Conservation (phyloP, 1,140 invertebrate genomes). For the Melanaphis sacchari region DNA sequence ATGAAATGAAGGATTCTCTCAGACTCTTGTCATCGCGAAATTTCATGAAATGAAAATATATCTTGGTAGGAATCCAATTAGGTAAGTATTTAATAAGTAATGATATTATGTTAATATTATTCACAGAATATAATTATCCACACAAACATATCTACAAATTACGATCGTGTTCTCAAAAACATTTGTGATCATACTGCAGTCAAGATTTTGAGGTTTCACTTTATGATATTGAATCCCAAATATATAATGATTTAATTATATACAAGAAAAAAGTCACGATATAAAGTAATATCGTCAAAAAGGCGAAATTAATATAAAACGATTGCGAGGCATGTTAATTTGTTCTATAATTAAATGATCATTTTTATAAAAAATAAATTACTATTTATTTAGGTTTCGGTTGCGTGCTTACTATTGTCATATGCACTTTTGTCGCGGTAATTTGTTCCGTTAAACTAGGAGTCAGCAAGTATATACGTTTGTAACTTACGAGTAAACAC, state of each 20-base stretch:
- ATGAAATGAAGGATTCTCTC: not conserved
- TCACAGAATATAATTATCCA: not conserved
- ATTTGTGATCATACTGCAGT: not conserved
- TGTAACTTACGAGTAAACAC: not conserved
- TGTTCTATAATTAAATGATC: not conserved
- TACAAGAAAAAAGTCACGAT: not conserved
- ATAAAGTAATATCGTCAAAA: not conserved
- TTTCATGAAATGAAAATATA: not conserved
- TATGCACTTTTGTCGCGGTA: not conserved
- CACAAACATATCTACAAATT: not conserved
- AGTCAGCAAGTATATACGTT: not conserved
- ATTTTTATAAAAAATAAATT: not conserved
- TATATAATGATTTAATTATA: slow-evolving; percentile 6
- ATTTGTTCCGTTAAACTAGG: not conserved
- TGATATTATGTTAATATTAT: not conserved
- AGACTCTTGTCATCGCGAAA: not conserved
- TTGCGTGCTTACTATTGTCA: not conserved
- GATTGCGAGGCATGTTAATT: not conserved
- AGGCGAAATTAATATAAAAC: not conserved
- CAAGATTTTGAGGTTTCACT: not conserved
- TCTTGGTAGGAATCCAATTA: not conserved
- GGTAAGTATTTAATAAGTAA: not conserved
- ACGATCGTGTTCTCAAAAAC: not conserved
- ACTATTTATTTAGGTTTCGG: not conserved
- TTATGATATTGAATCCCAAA: not conserved